Conservation (phyloP, 2,888 invertebrate species). For the Lutraria lutraria region DNA sequence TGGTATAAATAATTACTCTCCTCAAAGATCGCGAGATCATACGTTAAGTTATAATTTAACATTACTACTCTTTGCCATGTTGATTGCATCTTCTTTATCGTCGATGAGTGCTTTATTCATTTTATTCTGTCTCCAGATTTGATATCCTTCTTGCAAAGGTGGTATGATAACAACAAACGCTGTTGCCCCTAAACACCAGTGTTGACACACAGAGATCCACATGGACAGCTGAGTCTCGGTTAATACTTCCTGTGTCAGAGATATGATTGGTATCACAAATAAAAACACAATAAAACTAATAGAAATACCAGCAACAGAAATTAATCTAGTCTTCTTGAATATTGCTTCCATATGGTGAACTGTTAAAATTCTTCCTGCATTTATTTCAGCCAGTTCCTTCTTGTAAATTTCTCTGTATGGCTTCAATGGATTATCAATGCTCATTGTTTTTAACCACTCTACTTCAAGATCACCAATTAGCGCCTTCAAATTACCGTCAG, state of each 20-base stretch:
- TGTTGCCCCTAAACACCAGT: conserved; percentile 62
- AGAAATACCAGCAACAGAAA: conserved; percentile 45
- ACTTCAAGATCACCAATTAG: conserved; percentile 16
- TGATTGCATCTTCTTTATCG: not conserved
- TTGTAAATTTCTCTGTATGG: conserved; percentile 74
- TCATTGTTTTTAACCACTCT: conserved; percentile 79
- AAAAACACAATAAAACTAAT: conserved; percentile 53
- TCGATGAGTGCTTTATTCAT: conserved; percentile 22
- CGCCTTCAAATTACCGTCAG: not conserved
- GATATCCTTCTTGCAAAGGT: conserved; percentile 60
- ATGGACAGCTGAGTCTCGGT: conserved; percentile 41
- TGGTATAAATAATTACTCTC: conserved; percentile 70
- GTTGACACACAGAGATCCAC: conserved; percentile 61
- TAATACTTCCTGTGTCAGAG: conserved; percentile 53
- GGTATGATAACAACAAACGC: conserved; percentile 63
- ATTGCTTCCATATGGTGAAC: conserved; percentile 58
- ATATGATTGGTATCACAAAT: conserved; percentile 52
- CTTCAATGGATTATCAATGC: conserved; percentile 80
- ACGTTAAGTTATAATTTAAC: not conserved
- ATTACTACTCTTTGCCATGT: not conserved
- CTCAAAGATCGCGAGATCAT: conserved; percentile 24
- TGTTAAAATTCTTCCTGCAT: conserved; percentile 52
- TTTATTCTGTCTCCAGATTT: conserved; percentile 55
- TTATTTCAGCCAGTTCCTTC: conserved; percentile 72
- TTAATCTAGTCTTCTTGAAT: conserved; percentile 34